These are phyloP conservation scores for Nothobranchius kuhntae DNA, from an alignment of 2,113 vertebrate genomes.

Conservation along the genomic window DNA sequence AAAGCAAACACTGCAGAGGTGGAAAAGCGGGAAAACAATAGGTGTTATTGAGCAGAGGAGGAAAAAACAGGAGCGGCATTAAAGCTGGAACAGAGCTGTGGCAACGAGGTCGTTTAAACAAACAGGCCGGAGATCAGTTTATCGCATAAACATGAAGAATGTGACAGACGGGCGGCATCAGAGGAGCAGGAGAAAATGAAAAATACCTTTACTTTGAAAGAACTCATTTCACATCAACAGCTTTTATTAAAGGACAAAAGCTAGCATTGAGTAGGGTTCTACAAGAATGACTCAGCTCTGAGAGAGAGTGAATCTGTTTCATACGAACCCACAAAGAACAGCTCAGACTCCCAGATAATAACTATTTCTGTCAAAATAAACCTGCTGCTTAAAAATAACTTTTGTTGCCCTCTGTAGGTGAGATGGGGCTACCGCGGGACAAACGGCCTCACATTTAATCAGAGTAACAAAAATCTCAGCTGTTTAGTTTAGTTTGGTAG, in stretches of 20 bases:
- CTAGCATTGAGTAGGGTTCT: neutral
- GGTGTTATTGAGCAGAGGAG: constrained; percentile 24
- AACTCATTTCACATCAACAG: too few relatives aligned
- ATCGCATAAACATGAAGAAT: constrained; percentile 62
- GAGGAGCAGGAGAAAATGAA: constrained; percentile 15
- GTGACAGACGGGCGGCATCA: constrained; percentile 51
- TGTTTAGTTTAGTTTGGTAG: too few relatives aligned
- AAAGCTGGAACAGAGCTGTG: constrained; percentile 6
- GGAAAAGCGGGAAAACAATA: constrained; percentile 41
- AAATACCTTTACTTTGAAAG: constrained; percentile 1
- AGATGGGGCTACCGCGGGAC: constrained; percentile 18
- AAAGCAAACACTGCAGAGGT: constrained; percentile 29
- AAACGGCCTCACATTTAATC: neutral
- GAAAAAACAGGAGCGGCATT: constrained; percentile 25
- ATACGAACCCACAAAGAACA: constrained; percentile 8
- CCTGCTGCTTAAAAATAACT: constrained; percentile 14
- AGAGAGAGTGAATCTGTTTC: constrained; percentile 5
- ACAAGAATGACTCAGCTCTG: neutral
- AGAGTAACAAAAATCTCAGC: neutral
- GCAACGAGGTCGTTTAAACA: constrained; percentile 28
- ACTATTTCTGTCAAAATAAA: constrained; percentile 21
- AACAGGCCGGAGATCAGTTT: constrained; percentile 34
- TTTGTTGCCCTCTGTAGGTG: constrained; percentile 51
- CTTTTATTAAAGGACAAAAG: neutral
- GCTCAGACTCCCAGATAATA: constrained; percentile 20